Base-by-base conservation (phyloP, 1,140 invertebrate genomes). In the Drosophila tristis region DNA sequence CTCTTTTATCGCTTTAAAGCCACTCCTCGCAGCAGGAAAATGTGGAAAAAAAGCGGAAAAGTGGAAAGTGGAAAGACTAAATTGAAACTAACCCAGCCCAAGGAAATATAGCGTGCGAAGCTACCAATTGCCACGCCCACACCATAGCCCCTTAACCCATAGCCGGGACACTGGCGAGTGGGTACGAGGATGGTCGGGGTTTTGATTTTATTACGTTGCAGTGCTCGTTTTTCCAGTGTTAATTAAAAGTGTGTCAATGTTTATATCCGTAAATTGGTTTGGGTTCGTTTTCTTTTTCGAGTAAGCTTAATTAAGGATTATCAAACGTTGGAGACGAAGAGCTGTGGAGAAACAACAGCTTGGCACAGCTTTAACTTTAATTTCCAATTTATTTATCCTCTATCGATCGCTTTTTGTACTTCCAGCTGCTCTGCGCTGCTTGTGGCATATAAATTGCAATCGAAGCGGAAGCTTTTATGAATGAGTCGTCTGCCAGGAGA, bases 221-320 rank as follows among this genome's bases (percentile, higher is more conserved):
- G 25, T 51, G 8, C 11, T 20, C n/a, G 20, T 26, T 25, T 43
- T 1, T 16, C 63, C 50, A 58, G 76, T 61, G 62, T 78, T 90
- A 90, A 90, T 90, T 90, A 90, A 90, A 90, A 90, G 73, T 85
- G 68, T 90, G 79, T 80, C 85, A 90, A 90, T 90, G 86, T 90
- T 89, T 90, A 72, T 90, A 82, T 80, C 78, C 78, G 55, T 61
- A 62, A 80, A 76, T 76, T 76, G 73, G 61, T 63, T 62, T 45
- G 43, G 31, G 51, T 15, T 29, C 26, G 26, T 29, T 54, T 7
- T 2, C 6, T 25, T 7, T 31, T 13, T 43, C 2, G 26, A 16
- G 16, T 26, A 5, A 42, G 43, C 59, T 63, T 76, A 72, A 76
- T 80, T 76, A 73, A 64, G 67, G 54, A 43, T 25, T 15, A 59